Conservation (phyloP, 2,113 vertebrate genomes). For the Chaetorhynchus papuensis region DNA sequence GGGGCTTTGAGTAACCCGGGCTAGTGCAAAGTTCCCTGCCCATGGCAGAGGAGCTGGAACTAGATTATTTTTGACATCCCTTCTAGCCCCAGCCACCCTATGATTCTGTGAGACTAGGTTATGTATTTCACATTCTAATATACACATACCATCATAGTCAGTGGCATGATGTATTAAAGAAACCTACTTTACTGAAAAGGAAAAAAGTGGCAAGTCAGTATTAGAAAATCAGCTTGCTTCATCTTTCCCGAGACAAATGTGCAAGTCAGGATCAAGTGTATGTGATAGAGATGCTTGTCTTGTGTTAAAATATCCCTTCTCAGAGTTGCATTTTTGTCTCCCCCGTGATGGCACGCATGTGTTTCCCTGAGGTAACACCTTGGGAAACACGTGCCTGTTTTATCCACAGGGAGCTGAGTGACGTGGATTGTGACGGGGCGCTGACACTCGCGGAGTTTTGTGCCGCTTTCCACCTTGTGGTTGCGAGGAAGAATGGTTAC, state of each 20-base stretch:
- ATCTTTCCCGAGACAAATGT: background rate
- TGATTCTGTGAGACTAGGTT: background rate
- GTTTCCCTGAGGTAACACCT: background rate
- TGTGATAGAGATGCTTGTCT: background rate
- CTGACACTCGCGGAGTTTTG: constrained; percentile 89
- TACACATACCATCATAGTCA: background rate
- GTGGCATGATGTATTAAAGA: background rate
- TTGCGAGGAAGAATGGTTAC: constrained; percentile 93
- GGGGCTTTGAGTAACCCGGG: background rate
- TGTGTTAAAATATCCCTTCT: background rate
- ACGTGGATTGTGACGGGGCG: constrained; percentile 89
- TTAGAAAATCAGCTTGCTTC: background rate
- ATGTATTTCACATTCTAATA: background rate
- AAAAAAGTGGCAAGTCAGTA: background rate
- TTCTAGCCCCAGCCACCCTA: background rate
- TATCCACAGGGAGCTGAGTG: constrained; percentile 87
- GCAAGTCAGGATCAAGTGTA: background rate
- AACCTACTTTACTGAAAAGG: background rate
- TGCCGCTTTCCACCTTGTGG: constrained; percentile 93
- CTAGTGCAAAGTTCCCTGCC: background rate
- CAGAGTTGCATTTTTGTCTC: background rate
- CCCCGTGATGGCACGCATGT: fast-evolving
- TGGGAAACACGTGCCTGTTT: background rate
- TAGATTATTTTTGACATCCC: background rate
- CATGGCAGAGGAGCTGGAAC: background rate